phyloP scores from a whole-genome alignment of 2,797 vertebrate species.

The Enteromius treurensis region DNA sequence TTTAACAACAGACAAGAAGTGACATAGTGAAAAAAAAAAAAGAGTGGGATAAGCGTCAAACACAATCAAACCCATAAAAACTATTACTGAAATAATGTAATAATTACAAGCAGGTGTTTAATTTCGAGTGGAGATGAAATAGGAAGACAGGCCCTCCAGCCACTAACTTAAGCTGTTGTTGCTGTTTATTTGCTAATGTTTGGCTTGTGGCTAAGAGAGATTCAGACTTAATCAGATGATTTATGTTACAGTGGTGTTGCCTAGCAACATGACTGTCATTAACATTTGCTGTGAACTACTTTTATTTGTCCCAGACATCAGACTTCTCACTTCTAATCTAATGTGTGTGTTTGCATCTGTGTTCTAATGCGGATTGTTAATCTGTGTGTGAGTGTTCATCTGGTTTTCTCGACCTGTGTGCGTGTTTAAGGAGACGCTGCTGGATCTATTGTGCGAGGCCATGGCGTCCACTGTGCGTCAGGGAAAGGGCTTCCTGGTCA shows the following conservation, averaged over 20 bases:
- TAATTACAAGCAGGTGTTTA: neutral
- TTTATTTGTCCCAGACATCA: constrained; percentile 42
- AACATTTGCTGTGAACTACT: constrained; percentile 52
- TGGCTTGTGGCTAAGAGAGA: constrained; percentile 5
- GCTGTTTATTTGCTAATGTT: constrained; percentile 6
- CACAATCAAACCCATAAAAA: neutral
- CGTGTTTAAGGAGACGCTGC: constrained; percentile 77
- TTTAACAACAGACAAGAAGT: neutral
- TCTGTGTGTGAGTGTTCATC: constrained; percentile 3
- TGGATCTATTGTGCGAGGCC: constrained; percentile 87
- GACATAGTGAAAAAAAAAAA: neutral
- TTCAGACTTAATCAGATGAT: constrained; percentile 56
- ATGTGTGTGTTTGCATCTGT: constrained; percentile 3
- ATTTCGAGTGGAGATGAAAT: neutral
- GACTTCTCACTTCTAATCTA: constrained; percentile 29
- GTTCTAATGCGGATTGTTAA: neutral
- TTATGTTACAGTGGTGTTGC: constrained; percentile 66
- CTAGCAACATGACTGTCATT: constrained; percentile 67
- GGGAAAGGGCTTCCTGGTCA: constrained; percentile 84
- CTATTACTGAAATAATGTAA: neutral
- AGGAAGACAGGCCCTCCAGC: neutral
- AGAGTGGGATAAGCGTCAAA: neutral
- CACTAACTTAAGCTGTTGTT: neutral
- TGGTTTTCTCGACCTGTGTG: constrained; percentile 18
- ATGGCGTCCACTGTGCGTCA: constrained; percentile 74